These are phyloP conservation scores for Terrapene triunguis DNA, from an alignment of 2,113 vertebrate genomes.

Conservation along the genomic window DNA sequence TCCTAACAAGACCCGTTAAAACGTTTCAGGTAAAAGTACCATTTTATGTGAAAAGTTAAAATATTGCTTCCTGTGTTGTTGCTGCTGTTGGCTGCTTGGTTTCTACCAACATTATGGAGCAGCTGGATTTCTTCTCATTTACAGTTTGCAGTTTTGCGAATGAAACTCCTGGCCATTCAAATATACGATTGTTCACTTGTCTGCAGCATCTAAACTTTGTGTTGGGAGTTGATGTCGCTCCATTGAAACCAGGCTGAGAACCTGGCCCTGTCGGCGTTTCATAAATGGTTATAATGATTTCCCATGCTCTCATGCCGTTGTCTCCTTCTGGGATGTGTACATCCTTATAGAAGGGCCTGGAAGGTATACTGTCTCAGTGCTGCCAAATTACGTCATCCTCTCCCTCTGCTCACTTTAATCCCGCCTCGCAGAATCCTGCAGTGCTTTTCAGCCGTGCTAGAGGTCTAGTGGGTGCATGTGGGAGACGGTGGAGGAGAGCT, in stretches of 20 bases:
- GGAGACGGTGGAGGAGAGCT: background rate
- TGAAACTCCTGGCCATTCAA: background rate
- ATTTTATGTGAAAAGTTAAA: slow-evolving; percentile 2
- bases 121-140: background rate
- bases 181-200: background rate
- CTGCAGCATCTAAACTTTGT: background rate
- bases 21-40: background rate
- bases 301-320: background rate
- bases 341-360: background rate
- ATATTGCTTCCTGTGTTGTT: accelerated
- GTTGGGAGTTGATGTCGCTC: background rate
- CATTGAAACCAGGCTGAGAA: background rate
- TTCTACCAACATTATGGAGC: background rate
- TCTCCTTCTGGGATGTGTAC: accelerated
- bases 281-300: background rate
- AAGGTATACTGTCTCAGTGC: background rate
- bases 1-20: background rate
- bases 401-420: background rate
- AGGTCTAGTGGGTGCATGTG: background rate
- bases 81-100: accelerated
- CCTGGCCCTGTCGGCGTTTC: background rate
- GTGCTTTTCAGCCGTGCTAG: accelerated
- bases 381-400: background rate
- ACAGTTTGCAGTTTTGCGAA: background rate
- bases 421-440: background rate